A percentile compares a stretch with the other conserved stretches of the same genome.
phyloP scores from a whole-genome alignment of 1,140 invertebrate genomes.

The Camponotus floridanus region DNA sequence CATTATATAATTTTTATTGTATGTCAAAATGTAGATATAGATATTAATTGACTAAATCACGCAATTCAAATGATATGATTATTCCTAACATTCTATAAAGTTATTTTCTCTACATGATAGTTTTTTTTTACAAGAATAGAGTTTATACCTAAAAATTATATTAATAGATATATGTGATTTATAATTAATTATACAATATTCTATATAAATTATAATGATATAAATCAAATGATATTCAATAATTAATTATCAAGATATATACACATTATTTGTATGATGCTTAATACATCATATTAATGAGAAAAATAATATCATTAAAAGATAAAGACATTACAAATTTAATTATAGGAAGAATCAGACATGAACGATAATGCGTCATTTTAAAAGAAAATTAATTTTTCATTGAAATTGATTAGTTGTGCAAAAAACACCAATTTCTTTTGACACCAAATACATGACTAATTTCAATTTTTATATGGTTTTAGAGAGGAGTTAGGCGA shows the following conservation, averaged over 20 bases:
- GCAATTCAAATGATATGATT: constrained; percentile 5
- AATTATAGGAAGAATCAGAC: no score
- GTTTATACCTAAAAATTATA: background rate
- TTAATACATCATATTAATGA: background rate
- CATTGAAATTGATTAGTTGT: no score
- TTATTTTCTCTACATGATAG: background rate
- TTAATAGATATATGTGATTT: background rate
- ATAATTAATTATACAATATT: no score
- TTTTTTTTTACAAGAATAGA: background rate
- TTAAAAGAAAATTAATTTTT: no score
- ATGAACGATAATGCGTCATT: no score
- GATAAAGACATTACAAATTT: no score
- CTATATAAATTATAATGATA: background rate
- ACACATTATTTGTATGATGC: background rate
- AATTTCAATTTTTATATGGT: no score
- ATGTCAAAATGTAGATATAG: constrained; percentile 1
- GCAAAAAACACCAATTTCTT: no score
- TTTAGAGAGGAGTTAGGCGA: no score
- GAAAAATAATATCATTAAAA: no score
- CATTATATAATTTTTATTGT: background rate
- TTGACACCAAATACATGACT: no score
- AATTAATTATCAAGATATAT: background rate
- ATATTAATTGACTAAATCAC: background rate
- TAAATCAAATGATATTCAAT: background rate
- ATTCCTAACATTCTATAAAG: background rate